Conservation (phyloP, 2,113 vertebrate genomes). For the Cavia porcellus region DNA sequence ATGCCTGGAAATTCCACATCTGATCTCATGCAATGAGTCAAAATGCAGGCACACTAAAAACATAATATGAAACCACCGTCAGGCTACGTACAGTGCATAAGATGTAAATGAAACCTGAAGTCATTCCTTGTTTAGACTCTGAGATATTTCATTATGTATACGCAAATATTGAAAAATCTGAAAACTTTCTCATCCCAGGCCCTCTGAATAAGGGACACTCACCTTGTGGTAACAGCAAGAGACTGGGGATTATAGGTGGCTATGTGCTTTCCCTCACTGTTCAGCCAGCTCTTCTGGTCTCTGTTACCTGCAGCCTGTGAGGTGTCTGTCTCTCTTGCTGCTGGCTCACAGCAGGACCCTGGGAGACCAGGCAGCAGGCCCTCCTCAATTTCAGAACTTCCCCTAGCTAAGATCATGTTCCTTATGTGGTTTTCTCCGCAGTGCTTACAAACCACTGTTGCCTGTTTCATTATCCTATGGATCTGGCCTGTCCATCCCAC, state of each 20-base stretch:
- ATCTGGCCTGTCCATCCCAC: background rate
- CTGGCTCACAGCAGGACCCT: background rate
- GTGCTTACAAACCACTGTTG: background rate
- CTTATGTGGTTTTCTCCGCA: background rate
- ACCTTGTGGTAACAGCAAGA: accelerated
- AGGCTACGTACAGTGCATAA: background rate
- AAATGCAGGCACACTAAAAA: background rate
- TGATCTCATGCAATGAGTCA: background rate
- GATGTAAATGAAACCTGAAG: background rate
- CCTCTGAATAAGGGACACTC: background rate
- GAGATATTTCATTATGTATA: background rate
- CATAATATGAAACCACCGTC: background rate
- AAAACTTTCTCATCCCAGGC: background rate
- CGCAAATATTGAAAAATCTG: background rate
- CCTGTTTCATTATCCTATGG: background rate
- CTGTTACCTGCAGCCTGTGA: background rate
- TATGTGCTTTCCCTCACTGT: background rate
- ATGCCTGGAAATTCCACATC: background rate
- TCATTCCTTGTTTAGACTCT: background rate
- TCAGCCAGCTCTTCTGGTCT: background rate
- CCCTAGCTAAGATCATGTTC: background rate
- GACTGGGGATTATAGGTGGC: background rate
- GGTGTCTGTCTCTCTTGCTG: background rate
- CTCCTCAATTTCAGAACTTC: background rate
- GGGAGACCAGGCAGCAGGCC: background rate